Evolutionary conservation across 2,888 invertebrate species (phyloP).

Genomic region (Nemoura dubitans): DNA sequence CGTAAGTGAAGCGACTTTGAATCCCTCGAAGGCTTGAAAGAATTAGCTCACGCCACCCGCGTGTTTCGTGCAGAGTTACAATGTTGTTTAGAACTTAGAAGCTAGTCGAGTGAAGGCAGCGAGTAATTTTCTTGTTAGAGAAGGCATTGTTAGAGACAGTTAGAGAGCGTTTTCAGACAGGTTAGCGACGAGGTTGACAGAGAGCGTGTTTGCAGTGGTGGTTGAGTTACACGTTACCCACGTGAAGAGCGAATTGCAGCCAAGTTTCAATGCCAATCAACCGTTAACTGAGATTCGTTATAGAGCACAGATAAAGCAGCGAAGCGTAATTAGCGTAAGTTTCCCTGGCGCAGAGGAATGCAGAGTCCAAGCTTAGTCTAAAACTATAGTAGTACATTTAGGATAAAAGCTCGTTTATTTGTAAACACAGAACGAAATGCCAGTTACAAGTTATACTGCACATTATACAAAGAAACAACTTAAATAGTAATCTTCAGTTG

Average conservation of each 20-base stretch:
- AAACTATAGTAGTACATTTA: neutral
- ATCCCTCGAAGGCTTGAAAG: neutral
- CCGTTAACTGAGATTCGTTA: neutral
- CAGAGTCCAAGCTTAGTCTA: neutral
- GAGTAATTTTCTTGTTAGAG: neutral
- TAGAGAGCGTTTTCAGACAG: neutral
- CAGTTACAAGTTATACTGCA: too few relatives aligned
- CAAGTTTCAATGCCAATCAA: too few relatives aligned
- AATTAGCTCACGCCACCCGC: neutral
- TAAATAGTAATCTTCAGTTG: too few relatives aligned
- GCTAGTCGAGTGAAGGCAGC: neutral
- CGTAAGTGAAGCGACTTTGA: neutral
- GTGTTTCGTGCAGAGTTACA: neutral
- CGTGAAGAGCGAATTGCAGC: too few relatives aligned
- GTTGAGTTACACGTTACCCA: too few relatives aligned
- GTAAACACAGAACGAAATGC: neutral
- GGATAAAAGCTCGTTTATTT: too few relatives aligned
- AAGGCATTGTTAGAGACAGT: neutral
- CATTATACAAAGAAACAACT: too few relatives aligned
- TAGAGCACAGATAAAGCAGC: slow-evolving; percentile 12
- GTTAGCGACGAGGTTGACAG: neutral
- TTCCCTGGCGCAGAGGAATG: neutral
- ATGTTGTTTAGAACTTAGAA: neutral
- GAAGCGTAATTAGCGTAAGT: neutral
- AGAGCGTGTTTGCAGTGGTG: neutral